These are phyloP conservation scores for Melanerpes formicivorus DNA, from an alignment of 2,113 vertebrate genomes.

Conservation along the genomic window DNA sequence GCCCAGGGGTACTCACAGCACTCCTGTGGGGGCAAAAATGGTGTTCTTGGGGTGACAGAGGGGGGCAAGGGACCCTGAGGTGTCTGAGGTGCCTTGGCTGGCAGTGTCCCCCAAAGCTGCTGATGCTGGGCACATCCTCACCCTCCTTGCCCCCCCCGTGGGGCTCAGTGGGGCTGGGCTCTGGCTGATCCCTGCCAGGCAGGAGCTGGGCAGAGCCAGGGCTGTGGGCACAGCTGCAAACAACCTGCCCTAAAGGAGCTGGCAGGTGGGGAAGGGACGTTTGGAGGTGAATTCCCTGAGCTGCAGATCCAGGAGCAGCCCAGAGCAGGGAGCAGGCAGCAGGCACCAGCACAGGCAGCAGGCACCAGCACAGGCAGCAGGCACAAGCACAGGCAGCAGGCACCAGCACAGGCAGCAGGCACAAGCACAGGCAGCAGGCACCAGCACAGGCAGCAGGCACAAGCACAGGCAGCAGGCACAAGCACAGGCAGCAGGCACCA, in stretches of 20 bases:
- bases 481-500: rapidly evolving
- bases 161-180: background rate
- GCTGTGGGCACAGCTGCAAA: background rate
- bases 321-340: background rate
- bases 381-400: rapidly evolving
- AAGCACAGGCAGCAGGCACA: too few relatives aligned
- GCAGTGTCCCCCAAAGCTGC: rapidly evolving
- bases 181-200: background rate
- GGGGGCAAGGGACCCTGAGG: background rate
- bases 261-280: rapidly evolving
- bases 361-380: background rate
- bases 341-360: rapidly evolving
- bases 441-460: rapidly evolving
- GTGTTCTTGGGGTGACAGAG: background rate
- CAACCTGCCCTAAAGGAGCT: background rate
- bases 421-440: background rate
- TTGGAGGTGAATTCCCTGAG: background rate
- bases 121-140: background rate
- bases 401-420: rapidly evolving
- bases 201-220: background rate
- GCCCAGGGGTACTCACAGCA: too few relatives aligned
- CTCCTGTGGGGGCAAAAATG: background rate
- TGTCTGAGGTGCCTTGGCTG: background rate
- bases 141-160: background rate
- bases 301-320: background rate